A percentile compares a stretch with the other conserved stretches of the same genome.
phyloP scores from a whole-genome alignment of 2,888 invertebrate genomes.

The Amphipoea oculea region DNA sequence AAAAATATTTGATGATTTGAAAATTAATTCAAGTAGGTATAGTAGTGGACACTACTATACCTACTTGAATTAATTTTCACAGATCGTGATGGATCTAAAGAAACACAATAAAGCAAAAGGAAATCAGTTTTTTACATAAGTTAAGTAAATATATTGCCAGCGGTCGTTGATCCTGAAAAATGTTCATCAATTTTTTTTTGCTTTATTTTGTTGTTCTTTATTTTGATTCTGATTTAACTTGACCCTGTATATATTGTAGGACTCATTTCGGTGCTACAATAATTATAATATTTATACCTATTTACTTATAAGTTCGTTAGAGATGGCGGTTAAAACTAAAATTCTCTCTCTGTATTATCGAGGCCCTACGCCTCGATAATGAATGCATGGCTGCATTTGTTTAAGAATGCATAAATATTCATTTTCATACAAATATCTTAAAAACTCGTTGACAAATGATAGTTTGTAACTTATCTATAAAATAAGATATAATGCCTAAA shows the following conservation, averaged over 20 bases:
- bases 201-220: too few relatives aligned
- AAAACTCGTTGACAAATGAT: slow-evolving; percentile 72
- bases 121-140: too few relatives aligned
- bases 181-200: neutral
- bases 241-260: neutral
- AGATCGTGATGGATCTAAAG: too few relatives aligned
- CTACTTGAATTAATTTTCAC: too few relatives aligned
- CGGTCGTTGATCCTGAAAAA: neutral
- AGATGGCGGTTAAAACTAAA: slow-evolving; percentile 38
- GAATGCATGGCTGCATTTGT: slow-evolving; percentile 84
- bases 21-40: too few relatives aligned
- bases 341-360: slow-evolving; percentile 71
- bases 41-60: too few relatives aligned
- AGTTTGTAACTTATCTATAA: slow-evolving; percentile 69
- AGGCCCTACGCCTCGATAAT: slow-evolving; percentile 75
- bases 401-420: slow-evolving; percentile 85
- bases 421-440: slow-evolving; percentile 71
- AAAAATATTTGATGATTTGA: too few relatives aligned
- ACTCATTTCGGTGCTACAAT: neutral
- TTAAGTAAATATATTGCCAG: too few relatives aligned
- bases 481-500: slow-evolving; percentile 38
- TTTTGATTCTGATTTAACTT: too few relatives aligned
- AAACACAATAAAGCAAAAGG: too few relatives aligned
- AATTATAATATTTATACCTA: neutral
- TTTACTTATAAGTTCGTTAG: neutral